A percentile compares a stretch with the other conserved stretches of the same genome.
Evolutionary conservation across 53 echinoderm and acorn worm species (phyloP).

Genomic region (Paelopatides confundens): DNA sequence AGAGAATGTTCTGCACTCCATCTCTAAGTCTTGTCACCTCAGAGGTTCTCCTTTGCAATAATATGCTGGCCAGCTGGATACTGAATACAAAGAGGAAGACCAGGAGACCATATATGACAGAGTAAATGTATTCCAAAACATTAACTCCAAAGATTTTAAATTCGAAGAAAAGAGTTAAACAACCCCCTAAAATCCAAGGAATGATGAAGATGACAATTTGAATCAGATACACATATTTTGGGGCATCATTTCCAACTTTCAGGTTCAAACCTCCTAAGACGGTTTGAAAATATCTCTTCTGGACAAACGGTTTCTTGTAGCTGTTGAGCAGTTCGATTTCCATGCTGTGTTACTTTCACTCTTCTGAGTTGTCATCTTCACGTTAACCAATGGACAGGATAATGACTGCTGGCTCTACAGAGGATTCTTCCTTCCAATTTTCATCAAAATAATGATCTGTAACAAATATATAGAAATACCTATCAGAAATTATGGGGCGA

Average conservation of each 20-base stretch:
- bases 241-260: constrained; percentile 75
- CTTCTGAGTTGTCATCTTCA: background rate
- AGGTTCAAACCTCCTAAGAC: constrained; percentile 86
- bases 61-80: constrained; percentile 70
- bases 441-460: background rate
- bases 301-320: constrained; percentile 90
- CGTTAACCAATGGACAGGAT: background rate
- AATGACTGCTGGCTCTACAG: background rate
- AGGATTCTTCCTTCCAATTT: background rate
- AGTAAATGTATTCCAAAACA: constrained; percentile 32
- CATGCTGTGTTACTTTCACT: background rate
- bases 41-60: constrained; percentile 66
- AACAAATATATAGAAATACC: no score
- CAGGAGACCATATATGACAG: constrained; percentile 60
- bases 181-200: constrained; percentile 83
- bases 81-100: constrained; percentile 71
- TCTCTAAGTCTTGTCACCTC: constrained; percentile 38
- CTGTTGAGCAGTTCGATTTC: constrained; percentile 85
- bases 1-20: constrained; percentile 58
- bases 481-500: no score
- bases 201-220: constrained; percentile 79
- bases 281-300: constrained; percentile 89
- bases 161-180: constrained; percentile 79
- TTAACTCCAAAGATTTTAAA: constrained; percentile 27
- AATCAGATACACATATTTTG: constrained; percentile 81